Evolutionary conservation across 2,888 invertebrate species (phyloP).

Genomic region (Perizoma flavofasciatum): DNA sequence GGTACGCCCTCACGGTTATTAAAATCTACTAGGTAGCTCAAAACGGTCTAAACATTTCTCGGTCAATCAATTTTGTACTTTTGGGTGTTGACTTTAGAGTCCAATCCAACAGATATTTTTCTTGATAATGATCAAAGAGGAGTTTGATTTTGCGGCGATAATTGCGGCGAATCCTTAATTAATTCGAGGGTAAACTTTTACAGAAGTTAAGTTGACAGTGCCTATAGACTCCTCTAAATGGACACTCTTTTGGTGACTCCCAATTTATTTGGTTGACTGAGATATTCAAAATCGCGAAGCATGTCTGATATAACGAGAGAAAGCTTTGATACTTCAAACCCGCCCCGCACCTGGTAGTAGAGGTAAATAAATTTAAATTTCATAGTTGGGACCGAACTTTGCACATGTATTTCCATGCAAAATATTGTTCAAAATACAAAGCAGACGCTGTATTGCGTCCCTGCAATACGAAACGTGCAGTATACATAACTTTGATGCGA

Average conservation of each 20-base stretch:
- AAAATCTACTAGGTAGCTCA: conserved; percentile 65
- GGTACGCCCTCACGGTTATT: conserved; percentile 72
- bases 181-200: conserved; percentile 83
- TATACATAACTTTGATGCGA: conserved; percentile 54
- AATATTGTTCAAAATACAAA: conserved; percentile 60
- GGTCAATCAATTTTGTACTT: conserved; percentile 50
- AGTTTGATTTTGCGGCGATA: conserved; percentile 82
- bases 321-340: conserved; percentile 55
- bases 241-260: conserved; percentile 80
- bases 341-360: conserved; percentile 12
- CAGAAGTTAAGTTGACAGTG: conserved; percentile 79
- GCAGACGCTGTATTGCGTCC: conserved; percentile 52
- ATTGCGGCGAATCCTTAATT: conserved; percentile 83
- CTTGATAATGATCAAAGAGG: conserved; percentile 76
- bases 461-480: conserved; percentile 45
- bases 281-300: conserved; percentile 69
- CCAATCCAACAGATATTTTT: conserved; percentile 51
- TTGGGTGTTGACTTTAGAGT: conserved; percentile 51
- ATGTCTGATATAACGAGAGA: conserved; percentile 55
- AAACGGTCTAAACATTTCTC: conserved; percentile 54
- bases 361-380: conserved; percentile 38
- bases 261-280: conserved; percentile 77
- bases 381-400: conserved; percentile 33
- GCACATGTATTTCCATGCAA: conserved; percentile 39
- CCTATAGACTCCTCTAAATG: conserved; percentile 79